Conservation (phyloP, 1,140 invertebrate species). For the Mercenaria mercenaria region DNA sequence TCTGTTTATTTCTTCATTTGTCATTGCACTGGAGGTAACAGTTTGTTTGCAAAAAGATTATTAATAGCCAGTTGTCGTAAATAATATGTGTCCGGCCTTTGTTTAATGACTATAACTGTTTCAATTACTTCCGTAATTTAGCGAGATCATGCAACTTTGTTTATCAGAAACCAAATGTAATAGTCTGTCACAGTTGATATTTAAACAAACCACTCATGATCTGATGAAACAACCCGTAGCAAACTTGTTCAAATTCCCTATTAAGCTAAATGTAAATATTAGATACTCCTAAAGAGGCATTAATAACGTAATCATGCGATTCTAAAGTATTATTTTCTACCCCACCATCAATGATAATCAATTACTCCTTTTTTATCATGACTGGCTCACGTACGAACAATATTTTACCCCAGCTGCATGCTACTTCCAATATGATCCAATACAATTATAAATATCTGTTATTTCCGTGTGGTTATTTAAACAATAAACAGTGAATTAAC, state of each 20-base stretch:
- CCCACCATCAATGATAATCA: too few relatives aligned
- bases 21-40: too few relatives aligned
- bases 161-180: neutral
- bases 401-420: too few relatives aligned
- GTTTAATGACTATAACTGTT: neutral
- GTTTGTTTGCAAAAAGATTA: neutral
- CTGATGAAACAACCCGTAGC: neutral
- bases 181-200: neutral
- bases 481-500: too few relatives aligned
- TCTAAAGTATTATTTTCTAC: too few relatives aligned
- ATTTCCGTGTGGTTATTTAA: too few relatives aligned
- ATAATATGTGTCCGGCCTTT: neutral
- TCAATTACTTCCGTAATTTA: neutral
- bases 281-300: neutral
- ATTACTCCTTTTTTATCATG: too few relatives aligned
- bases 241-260: neutral
- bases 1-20: too few relatives aligned
- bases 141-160: neutral
- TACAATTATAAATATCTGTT: too few relatives aligned
- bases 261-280: neutral
- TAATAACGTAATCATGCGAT: neutral
- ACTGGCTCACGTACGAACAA: too few relatives aligned
- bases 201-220: neutral
- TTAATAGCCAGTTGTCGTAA: neutral
- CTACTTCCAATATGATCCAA: too few relatives aligned